Conservation (phyloP, 2,888 invertebrate genomes). For the Dolichopus griseipennis region DNA sequence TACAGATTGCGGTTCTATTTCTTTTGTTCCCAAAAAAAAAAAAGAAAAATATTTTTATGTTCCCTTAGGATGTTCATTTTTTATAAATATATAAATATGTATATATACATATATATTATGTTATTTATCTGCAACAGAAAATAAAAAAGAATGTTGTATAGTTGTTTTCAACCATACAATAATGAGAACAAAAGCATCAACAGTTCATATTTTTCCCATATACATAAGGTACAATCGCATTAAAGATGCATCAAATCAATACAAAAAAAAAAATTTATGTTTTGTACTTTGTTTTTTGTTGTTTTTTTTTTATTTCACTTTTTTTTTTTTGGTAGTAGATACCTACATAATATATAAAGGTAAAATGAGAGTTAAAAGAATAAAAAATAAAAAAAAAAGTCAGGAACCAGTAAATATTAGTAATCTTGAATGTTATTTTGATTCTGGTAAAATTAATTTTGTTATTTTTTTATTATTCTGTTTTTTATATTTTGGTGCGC, state of each 20-base stretch:
- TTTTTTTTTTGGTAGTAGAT: background rate
- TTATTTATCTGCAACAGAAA: conserved; percentile 1
- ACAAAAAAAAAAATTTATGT: background rate
- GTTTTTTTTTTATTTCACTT: background rate
- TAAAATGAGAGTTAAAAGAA: no score
- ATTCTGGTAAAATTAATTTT: background rate
- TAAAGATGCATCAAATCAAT: conserved; percentile 6
- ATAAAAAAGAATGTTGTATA: background rate
- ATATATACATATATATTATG: background rate
- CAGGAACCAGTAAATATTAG: background rate
- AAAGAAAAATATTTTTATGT: background rate
- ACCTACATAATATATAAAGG: background rate
- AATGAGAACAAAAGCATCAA: conserved; percentile 6
- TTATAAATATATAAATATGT: no score
- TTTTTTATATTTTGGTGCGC: background rate
- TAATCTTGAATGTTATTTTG: background rate
- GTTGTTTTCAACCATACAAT: background rate
- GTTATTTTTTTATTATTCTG: background rate
- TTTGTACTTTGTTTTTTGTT: background rate
- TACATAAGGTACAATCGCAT: background rate
- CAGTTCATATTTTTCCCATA: conserved; percentile 3
- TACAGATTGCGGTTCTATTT: background rate
- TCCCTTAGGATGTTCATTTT: background rate
- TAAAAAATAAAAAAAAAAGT: no score
- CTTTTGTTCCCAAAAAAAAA: background rate